Conservation (phyloP, 2,888 invertebrate species). For the Mythimna vitellina region DNA sequence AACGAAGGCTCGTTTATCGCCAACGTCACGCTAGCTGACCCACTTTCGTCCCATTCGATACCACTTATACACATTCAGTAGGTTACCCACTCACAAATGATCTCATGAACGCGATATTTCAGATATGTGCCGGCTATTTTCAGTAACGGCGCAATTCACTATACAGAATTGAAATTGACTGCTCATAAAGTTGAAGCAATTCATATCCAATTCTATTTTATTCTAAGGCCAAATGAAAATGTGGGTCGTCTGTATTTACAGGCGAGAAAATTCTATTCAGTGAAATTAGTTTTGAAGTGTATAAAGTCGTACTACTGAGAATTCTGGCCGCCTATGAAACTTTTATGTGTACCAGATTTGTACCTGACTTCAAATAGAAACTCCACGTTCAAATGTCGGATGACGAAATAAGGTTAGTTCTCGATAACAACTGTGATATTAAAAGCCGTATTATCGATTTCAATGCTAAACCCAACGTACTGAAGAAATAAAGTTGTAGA, state of each 20-base stretch:
- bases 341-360: conserved; percentile 28
- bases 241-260: conserved; percentile 62
- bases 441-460: conserved; percentile 66
- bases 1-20: conserved; percentile 87
- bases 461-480: conserved; percentile 73
- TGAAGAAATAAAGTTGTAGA: conserved; percentile 66
- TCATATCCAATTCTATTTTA: conserved; percentile 70
- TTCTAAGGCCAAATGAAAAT: conserved; percentile 70
- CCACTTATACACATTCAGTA: conserved; percentile 76
- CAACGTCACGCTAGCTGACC: conserved; percentile 88
- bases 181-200: conserved; percentile 68
- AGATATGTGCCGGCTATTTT: conserved; percentile 73
- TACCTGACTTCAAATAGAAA: conserved; percentile 32
- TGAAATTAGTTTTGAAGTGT: conserved; percentile 37
- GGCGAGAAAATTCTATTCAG: conserved; percentile 38
- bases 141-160: conserved; percentile 67
- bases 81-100: conserved; percentile 70
- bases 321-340: conserved; percentile 27
- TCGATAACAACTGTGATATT: conserved; percentile 57
- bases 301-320: conserved; percentile 23
- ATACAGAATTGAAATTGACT: conserved; percentile 69
- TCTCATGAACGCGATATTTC: conserved; percentile 77
- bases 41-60: conserved; percentile 85
- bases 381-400: conserved; percentile 43
- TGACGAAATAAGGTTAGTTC: conserved; percentile 56